Conservation (phyloP, 2,888 invertebrate genomes). For the Cantharis rufa region DNA sequence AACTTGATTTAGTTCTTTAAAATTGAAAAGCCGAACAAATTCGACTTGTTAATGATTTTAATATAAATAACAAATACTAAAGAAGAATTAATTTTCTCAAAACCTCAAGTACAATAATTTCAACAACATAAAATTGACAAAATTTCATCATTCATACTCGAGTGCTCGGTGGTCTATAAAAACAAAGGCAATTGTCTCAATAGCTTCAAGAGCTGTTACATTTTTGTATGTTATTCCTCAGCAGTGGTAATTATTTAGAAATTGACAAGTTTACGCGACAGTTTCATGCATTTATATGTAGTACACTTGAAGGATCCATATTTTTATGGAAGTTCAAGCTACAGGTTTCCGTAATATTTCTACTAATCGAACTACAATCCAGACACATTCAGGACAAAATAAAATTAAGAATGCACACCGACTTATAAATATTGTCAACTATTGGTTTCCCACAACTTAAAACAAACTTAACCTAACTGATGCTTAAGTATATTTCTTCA, state of each 20-base stretch:
- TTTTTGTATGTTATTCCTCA: background rate
- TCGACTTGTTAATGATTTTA: background rate
- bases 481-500: background rate
- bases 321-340: background rate
- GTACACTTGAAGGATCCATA: background rate
- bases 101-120: background rate
- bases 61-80: background rate
- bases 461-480: conserved; percentile 1
- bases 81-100: background rate
- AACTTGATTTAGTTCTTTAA: background rate
- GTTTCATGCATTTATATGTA: background rate
- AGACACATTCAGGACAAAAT: background rate
- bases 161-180: background rate
- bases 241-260: too few relatives aligned
- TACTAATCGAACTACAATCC: background rate
- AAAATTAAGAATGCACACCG: background rate
- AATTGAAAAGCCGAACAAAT: background rate
- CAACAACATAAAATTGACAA: background rate
- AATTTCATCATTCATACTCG: background rate
- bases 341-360: background rate
- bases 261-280: background rate
- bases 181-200: background rate
- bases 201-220: background rate
- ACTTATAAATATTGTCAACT: background rate
- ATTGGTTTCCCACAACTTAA: background rate